Conservation (phyloP, 2,888 invertebrate genomes). For the Neoitamus cyanurus region DNA sequence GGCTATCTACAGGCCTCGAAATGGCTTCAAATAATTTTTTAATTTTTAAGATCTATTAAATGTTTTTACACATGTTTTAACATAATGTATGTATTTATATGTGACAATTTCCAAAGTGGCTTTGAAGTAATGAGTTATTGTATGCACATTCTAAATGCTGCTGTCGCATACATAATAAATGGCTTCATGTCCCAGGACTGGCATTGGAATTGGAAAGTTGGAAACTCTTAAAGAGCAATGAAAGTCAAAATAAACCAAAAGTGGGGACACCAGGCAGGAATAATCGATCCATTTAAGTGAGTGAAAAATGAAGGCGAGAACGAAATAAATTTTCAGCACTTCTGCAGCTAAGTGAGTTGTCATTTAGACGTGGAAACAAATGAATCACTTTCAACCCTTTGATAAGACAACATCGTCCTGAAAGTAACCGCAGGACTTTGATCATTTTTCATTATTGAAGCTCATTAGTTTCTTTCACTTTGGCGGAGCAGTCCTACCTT, state of each 20-base stretch:
- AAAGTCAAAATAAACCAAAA: constrained; percentile 4
- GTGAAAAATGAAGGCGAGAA: neutral
- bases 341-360: constrained; percentile 5
- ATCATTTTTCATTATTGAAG: neutral
- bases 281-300: constrained; percentile 5
- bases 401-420: constrained; percentile 1
- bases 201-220: neutral
- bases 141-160: neutral
- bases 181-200: neutral
- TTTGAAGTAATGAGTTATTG: neutral
- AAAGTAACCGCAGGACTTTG: constrained; percentile 1
- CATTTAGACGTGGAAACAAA: constrained; percentile 1
- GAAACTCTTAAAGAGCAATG: neutral
- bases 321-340: neutral
- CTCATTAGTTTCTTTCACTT: neutral
- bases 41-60: no score
- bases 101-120: no score
- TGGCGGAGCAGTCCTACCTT: neutral
- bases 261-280: neutral
- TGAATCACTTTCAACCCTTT: constrained; percentile 5
- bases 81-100: no score
- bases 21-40: no score
- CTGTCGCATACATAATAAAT: neutral
- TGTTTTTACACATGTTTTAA: no score
- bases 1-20: no score